Base-by-base conservation (phyloP, 2,888 invertebrate genomes). In the Tolmerus cingulatus region DNA sequence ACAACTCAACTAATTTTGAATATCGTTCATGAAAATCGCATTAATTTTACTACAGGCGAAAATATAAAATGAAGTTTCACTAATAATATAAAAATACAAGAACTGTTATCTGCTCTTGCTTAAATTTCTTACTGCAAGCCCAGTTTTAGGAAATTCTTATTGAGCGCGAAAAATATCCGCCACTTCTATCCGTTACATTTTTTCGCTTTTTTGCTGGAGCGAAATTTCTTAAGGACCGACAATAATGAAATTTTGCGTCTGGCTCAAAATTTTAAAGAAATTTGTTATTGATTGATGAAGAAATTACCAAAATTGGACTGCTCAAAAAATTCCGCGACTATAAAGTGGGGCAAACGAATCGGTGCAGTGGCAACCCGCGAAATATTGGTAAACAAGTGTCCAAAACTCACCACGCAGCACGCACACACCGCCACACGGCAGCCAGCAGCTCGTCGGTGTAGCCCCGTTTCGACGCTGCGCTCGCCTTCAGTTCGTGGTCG, bases 401-500 rank as follows among this genome's bases (percentile, higher is more conserved):
- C 30, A 34, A 34, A 74, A 74, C 30, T 74, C 74, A 74, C 74
- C 74, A 74, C 34, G 16, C n/a, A 51, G 16, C 51, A 51, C 51
- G 51, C 51, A 51, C 51, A 51, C 51, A 51, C 16, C 7, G 7
- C 51, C 1, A 8, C n/a, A n/a, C n/a, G 5, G n/a, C 51, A 16
- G 51, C 19, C n/a, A 51, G 51, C n/a, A 51, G 51, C 3, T 19
- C 51, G 8, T 51, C 51, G 51, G 7, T 51, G 19, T 66, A 23
- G 66, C 23, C 76, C n/a, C 37, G 76, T 19, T 37, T 85, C 74
- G 85, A 74, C 30, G 40, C 74, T 34, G 84, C 66, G 27, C 34
- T 40, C 74, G 19, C 43, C 85, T 30, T 74, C 85, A 85, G 85
- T 85, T 85, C 46, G 85, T 46, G 74, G 19, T 85, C 46, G 85